Conservation (phyloP, 1,140 invertebrate genomes). For the Eciton burchellii region DNA sequence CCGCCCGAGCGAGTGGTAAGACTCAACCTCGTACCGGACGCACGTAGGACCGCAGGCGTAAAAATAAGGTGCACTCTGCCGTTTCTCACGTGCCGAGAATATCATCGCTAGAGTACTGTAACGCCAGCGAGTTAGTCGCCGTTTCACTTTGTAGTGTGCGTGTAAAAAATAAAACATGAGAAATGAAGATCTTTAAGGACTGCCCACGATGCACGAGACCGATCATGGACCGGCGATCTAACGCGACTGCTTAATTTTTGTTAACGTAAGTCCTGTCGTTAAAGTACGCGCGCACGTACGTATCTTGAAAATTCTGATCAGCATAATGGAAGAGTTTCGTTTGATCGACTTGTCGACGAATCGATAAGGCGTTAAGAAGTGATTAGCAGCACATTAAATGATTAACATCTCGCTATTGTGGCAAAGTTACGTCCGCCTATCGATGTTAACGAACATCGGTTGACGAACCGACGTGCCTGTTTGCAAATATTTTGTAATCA, state of each 20-base stretch:
- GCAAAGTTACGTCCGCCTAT: background rate
- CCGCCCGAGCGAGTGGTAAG: slow-evolving; percentile 51
- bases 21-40: slow-evolving; percentile 49
- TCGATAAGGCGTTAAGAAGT: background rate
- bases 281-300: background rate
- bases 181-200: slow-evolving; percentile 47
- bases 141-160: slow-evolving; percentile 2
- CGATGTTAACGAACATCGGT: background rate
- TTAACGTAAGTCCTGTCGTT: background rate
- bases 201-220: background rate
- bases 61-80: slow-evolving; percentile 52
- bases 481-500: background rate
- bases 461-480: background rate
- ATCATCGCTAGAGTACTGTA: slow-evolving; percentile 22
- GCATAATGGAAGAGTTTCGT: background rate
- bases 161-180: slow-evolving; percentile 36
- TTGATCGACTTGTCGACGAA: background rate
- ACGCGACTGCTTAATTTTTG: background rate
- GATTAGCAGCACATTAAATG: background rate
- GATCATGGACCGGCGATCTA: slow-evolving; percentile 14
- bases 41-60: slow-evolving; percentile 54
- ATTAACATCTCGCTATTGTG: background rate
- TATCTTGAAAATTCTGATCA: background rate
- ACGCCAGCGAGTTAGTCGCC: background rate
- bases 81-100: slow-evolving; percentile 57